A percentile compares a stretch with the other conserved stretches of the same genome.
Evolutionary conservation across 1,140 invertebrate species (phyloP).

Genomic region (Drosophila miranda): DNA sequence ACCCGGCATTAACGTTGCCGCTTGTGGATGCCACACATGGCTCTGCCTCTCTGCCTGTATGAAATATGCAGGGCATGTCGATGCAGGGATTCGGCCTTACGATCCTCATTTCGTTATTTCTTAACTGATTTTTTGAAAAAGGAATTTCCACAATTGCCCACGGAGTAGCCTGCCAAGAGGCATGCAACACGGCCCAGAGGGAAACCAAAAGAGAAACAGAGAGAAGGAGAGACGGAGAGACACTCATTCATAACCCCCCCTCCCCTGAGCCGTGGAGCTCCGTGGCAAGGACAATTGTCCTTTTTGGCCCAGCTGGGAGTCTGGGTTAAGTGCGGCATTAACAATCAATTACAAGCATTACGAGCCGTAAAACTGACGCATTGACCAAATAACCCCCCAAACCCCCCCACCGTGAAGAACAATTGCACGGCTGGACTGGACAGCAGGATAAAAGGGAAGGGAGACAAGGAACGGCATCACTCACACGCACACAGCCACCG

Average conservation of each 20-base stretch:
- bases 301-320: conserved; percentile 53
- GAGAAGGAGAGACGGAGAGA: neutral
- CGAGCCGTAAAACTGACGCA: conserved; percentile 71
- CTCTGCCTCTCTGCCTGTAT: neutral
- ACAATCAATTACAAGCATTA: conserved; percentile 74
- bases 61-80: conserved; percentile 34
- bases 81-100: conserved; percentile 4
- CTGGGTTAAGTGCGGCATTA: conserved; percentile 69
- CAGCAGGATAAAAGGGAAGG: neutral
- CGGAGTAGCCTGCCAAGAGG: conserved; percentile 48
- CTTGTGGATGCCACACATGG: conserved; percentile 27
- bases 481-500: conserved; percentile 13
- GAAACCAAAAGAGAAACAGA: neutral
- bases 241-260: conserved; percentile 5
- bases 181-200: conserved; percentile 26
- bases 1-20: conserved; percentile 60
- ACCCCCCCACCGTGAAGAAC: neutral
- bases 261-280: no score
- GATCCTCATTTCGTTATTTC: conserved; percentile 43
- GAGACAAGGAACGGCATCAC: conserved; percentile 20
- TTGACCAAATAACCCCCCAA: conserved; percentile 55
- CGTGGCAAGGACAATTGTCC: conserved; percentile 37
- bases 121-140: conserved; percentile 59
- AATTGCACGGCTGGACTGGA: conserved; percentile 5
- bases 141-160: conserved; percentile 57